Evolutionary conservation across 2,888 invertebrate species (phyloP), one percentile per base, ranked within the genome.

Genomic region (Noctua janthina): DNA sequence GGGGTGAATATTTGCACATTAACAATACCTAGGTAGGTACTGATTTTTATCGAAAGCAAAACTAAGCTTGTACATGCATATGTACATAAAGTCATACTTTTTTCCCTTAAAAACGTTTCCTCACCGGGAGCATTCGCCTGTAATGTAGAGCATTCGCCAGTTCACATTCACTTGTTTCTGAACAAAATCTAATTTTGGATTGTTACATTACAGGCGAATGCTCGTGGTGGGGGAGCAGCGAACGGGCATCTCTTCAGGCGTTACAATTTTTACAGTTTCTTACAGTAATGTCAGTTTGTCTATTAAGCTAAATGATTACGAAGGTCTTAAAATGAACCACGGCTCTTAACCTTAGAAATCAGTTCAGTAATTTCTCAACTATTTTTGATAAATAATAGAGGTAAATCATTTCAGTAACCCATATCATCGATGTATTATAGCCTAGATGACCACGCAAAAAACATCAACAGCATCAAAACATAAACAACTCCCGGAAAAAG

Each of bases 401-500:
- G 13, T 13, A 46, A 46, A 77, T 13, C 11, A 46, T 10, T 39
- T 20, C 1, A 59, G 13, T 13, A 59, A 76, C 6, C 5, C 29
- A 13, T 23, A 23, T 13, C n/a, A 51, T n/a, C 20, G 5, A 59
- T 59, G 23, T 35, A 43, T 11, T 29, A 62, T 62, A 43, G 51
- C 4, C 20, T 54, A 3, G 43, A 35, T 46, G 76, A 17, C 6
- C 0, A 51, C 23, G 51, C 6, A 29, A 59, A 49, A 76, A 49
- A 17, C 7, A 35, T 29, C 17, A 64, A 68, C 2, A 15, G 7
- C 17, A 1, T 11, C 11, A 46, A 35, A 13, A 43, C 3, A 17
- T 46, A 23, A 66, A 43, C 43, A 69, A 62, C 62, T 79, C 59
- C 23, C 49, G 68, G 66, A 79, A 62, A 79, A 62, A 54, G 23